Evolutionary conservation across 2,888 invertebrate species (phyloP), one percentile per base, ranked within the genome.

Genomic region (Synanthedon formicaeformis): DNA sequence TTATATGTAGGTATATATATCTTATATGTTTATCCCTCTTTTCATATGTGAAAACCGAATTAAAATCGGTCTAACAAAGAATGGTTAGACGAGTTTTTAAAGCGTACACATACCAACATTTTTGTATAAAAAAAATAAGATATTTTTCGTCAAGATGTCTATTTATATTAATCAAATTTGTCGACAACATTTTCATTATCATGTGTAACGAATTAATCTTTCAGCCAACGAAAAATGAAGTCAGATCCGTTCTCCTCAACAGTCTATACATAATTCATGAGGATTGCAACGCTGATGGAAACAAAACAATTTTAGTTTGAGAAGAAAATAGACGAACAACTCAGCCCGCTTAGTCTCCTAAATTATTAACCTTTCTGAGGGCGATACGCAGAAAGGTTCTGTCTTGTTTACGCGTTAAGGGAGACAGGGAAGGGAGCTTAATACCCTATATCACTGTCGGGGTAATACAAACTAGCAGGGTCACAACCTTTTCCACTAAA

Each of bases 371-470:
- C 78, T 78, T 71, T 71, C 78, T 69, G 68, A 80, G 80, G 82
- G 82, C 70, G 78, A 83, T 80, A 80, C 81, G 80, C 72, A 78
- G 84, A 84, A 81, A 83, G 84, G 83, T 81, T 80, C 77, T 75
- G 77, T 81, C 86, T 83, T 84, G 85, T 86, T 85, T 86, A 84
- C 84, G 81, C 78, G 83, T 81, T 82, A 78, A 81, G 83, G 83
- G 84, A 81, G 81, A 79, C 73, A 73, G 78, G 75, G 78, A 74
- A 78, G 78, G 83, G 81, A 81, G 81, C 84, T 85, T 85, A 85
- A 86, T 86, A 80, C 80, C 83, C 86, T 85, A 82, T 86, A 85
- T 87, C 85, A 87, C 82, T 84, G 84, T 81, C 83, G 77, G 80
- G 75, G 78, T 78, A 80, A 82, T 81, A 81, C 83, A 82, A 86